Base-by-base conservation (phyloP, 1,140 invertebrate genomes). In the Macrobrachium nipponense region DNA sequence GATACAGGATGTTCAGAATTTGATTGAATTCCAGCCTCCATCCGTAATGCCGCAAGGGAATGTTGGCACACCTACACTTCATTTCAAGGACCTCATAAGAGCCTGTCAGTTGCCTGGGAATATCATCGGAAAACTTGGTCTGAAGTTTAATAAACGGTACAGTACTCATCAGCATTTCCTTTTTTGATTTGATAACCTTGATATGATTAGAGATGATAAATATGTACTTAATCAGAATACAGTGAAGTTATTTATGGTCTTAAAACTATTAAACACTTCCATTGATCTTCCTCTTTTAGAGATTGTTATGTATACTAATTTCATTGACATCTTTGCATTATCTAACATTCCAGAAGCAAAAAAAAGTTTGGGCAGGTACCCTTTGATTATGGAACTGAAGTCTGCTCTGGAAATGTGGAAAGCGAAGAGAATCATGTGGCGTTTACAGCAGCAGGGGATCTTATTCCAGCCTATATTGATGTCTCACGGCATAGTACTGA, bases 21-120 rank as follows among this genome's bases (percentile, higher is more conserved):
- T 93, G 62, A 89, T 91, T 76, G 93, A 93, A 89, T 88, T 93
- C 82, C 89, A 91, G 62, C 92, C 93, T 15, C 93, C 92, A 43
- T 84, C 89, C 80, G 81, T 92, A 7, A 92, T 93, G 92, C 92
- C 91, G 1, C 87, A 91, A 61, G 94, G 94, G 43, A 94, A 94
- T 91, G 93, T 94, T 68, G 94, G 94, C 36, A 94, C 94, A 14
- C 91, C 93, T 15, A 93, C 93, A 12, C 87, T 86, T 59, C 89
- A 91, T 66, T 94, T 94, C 89, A 82, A 94, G 59, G 89, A 91
- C 8, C 90, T 92, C 58, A 94, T 94, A 23, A 89, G 90, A 66
- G 87, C 91, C 62, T 94, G 93, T 90, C 88, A 90, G 82, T 89
- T 94, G 44, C 93, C 93, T 12, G 89, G 92, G 44, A 90, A 89